These are phyloP conservation scores for Galemys pyrenaicus DNA, from an alignment of 2,113 vertebrate genomes.

Conservation along the genomic window DNA sequence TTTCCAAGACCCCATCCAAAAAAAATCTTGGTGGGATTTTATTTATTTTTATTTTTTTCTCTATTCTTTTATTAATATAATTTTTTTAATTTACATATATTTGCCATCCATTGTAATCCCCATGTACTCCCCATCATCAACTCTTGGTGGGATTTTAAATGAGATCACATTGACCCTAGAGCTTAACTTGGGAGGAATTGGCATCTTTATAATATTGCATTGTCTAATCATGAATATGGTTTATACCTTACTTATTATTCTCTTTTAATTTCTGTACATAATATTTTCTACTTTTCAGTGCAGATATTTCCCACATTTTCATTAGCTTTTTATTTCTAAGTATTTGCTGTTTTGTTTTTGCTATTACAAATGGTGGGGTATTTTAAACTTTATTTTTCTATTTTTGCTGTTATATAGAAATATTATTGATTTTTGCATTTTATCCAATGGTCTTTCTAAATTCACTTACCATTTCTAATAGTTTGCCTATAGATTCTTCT, in stretches of 20 bases:
- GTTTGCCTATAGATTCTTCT: not conserved
- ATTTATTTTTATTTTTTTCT: no score
- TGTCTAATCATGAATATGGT: not conserved
- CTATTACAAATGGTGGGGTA: not conserved
- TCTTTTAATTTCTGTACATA: not conserved
- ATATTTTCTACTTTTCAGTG: not conserved
- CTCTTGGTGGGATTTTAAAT: not conserved
- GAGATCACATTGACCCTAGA: constrained; percentile 39
- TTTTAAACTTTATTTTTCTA: not conserved
- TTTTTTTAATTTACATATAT: no score
- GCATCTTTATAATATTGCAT: constrained; percentile 21
- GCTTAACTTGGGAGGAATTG: constrained; percentile 11
- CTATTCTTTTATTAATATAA: no score
- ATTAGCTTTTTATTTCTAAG: constrained; percentile 31
- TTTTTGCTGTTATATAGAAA: constrained; percentile 35
- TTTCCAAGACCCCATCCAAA: not conserved
- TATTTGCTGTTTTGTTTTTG: constrained; percentile 33
- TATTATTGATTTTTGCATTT: not conserved
- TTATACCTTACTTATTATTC: constrained; percentile 44
- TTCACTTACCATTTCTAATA: not conserved
- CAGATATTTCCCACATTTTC: not conserved
- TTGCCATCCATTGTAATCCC: no score
- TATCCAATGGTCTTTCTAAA: constrained; percentile 42
- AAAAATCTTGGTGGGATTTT: not conserved
- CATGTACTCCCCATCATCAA: no score